phyloP scores from a whole-genome alignment of 1,140 invertebrate species.

The Telenomus remus region DNA sequence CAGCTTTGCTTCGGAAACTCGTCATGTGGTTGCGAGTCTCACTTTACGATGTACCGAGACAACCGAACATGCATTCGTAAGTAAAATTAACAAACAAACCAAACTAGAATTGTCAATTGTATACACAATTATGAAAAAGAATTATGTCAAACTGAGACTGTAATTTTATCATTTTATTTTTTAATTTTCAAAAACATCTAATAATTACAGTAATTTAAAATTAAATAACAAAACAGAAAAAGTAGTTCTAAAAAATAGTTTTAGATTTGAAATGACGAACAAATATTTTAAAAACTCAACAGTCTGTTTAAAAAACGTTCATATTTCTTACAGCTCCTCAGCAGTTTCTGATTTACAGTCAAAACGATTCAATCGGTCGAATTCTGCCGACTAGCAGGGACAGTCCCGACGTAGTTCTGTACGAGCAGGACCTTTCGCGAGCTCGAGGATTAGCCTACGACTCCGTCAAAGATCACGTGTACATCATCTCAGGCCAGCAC shows the following conservation, averaged over 20 bases:
- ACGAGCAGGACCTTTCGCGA: neutral
- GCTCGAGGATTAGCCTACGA: neutral
- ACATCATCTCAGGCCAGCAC: neutral
- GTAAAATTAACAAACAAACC: neutral
- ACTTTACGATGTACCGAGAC: constrained; percentile 2
- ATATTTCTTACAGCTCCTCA: constrained; percentile 8
- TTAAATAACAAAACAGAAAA: too few species aligned
- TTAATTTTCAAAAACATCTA: too few species aligned
- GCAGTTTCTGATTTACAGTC: constrained; percentile 8
- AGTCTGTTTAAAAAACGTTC: too few species aligned
- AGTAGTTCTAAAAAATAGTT: too few species aligned
- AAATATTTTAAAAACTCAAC: too few species aligned
- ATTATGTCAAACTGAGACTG: too few species aligned
- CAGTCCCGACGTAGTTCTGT: constrained; percentile 3
- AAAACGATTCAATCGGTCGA: constrained; percentile 5
- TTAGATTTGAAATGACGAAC: too few species aligned
- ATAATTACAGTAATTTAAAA: too few species aligned
- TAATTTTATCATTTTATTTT: too few species aligned
- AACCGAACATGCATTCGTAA: constrained; percentile 7
- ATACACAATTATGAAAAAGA: neutral
- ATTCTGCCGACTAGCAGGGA: constrained; percentile 3
- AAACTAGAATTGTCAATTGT: too few species aligned
- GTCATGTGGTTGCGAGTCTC: constrained; percentile 10
- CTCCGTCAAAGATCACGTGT: neutral
- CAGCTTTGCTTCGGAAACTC: constrained; percentile 6